A percentile compares a stretch with the other conserved stretches of the same genome.
phyloP scores from a whole-genome alignment of 2,888 invertebrate genomes.

The Aelia acuminata region DNA sequence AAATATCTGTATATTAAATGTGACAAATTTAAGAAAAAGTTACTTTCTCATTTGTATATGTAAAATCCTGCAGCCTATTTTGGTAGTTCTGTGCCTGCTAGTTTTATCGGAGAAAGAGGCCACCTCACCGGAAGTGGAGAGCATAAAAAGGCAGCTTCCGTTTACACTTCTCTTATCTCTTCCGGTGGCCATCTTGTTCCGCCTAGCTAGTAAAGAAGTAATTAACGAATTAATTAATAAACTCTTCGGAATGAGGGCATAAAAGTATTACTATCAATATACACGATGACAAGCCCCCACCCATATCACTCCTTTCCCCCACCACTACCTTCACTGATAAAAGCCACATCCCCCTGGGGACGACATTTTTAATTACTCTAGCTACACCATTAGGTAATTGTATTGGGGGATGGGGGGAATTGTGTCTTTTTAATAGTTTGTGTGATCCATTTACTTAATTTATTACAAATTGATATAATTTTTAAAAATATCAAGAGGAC shows the following conservation, averaged over 20 bases:
- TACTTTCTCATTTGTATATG: neutral
- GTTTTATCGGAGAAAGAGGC: neutral
- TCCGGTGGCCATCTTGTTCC: neutral
- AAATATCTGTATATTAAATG: neutral
- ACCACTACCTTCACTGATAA: no score
- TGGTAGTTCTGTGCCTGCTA: neutral
- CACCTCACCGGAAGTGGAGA: neutral
- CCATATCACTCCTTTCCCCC: neutral
- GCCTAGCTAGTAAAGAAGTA: neutral
- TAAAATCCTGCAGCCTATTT: neutral
- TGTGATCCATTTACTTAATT: no score
- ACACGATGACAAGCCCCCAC: neutral
- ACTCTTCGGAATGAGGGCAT: neutral
- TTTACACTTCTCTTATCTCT: conserved; percentile 13
- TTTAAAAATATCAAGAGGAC: no score
- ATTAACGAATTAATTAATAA: neutral
- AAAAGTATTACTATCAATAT: neutral
- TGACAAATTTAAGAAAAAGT: neutral
- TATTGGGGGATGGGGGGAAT: no score
- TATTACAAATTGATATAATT: no score
- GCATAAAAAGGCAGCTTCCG: conserved; percentile 16
- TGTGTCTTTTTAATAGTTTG: no score
- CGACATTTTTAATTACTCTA: neutral
- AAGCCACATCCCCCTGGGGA: no score
- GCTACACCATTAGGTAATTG: no score